Evolutionary conservation across 1,140 invertebrate genomes (phyloP), one percentile per base, ranked within the genome.

Genomic region (Hyles euphorbiae): DNA sequence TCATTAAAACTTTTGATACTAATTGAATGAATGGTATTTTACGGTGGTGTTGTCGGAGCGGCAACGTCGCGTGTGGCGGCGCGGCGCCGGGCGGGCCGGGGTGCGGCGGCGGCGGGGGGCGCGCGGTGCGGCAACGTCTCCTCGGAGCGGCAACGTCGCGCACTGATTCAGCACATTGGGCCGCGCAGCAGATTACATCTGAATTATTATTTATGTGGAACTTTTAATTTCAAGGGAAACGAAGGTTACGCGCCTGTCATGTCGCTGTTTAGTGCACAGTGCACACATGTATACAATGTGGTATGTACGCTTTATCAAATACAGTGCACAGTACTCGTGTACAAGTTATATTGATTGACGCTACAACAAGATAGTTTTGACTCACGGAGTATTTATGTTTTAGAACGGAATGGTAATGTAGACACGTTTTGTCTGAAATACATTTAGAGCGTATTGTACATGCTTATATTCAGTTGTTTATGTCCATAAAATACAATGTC

Each of bases 21-120:
- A 74, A 76, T 76, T 78, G 81, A 78, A 86, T 85, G 81, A 83
- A 83, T 83, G 81, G 77, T 78, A 75, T 78, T 78, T 73, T 78
- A 78, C 74, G 73, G 73, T 33, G 49, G 62, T 40, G 59, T 5
- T 8, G 36, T 40, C 2, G 36, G 36, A 40, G 36, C 36, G 36
- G 36, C 36, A 40, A 40, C 36, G 36, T 40, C 36, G 36, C 36
- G 36, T 40, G 36, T 40, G 36, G 36, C 67, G 59, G 67, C 67
- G 65, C 67, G 81, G 78, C 81, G 67, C 51, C 67, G 76, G 70
- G 60, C 68, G 73, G 73, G 71, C 68, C 73, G 70, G 70, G 57
- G 68, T 77, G 72, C 63, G 69, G 67, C 74, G 83, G 81, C 80
- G 83, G 81, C 82, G 69, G 71, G 76, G 76, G 78, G 80, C 76